A percentile compares a stretch with the other conserved stretches of the same genome.
Evolutionary conservation across 2,113 vertebrate species (phyloP).

Genomic region (Potamarius usumacintae): DNA sequence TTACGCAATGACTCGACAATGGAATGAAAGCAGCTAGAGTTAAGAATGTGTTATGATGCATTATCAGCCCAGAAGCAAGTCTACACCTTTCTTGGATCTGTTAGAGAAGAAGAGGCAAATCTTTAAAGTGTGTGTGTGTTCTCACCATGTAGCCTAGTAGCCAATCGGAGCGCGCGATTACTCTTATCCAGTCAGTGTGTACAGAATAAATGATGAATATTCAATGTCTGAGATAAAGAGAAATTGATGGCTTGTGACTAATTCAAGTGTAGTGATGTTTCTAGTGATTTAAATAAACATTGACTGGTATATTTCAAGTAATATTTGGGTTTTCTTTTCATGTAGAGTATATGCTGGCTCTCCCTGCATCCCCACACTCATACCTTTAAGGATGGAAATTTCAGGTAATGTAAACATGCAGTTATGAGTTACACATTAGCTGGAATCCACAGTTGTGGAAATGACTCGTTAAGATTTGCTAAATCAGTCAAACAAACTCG

Average conservation of each 20-base stretch:
- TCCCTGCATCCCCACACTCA: slow-evolving; percentile 27
- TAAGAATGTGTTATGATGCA: too few relatives aligned
- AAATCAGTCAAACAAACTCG: neutral
- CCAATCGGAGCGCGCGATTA: too few relatives aligned
- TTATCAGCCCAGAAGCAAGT: too few relatives aligned
- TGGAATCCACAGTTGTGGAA: neutral
- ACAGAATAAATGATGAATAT: neutral
- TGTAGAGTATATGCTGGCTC: slow-evolving; percentile 62
- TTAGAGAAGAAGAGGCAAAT: too few relatives aligned
- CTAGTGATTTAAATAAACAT: neutral
- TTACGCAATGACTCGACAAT: too few relatives aligned
- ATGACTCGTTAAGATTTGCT: neutral
- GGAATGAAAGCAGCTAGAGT: too few relatives aligned
- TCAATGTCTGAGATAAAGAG: neutral
- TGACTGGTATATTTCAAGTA: slow-evolving; percentile 8
- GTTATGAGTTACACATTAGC: neutral
- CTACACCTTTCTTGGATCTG: too few relatives aligned
- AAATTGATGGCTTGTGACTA: neutral
- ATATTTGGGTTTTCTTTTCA: slow-evolving; percentile 37
- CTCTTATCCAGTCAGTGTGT: too few relatives aligned
- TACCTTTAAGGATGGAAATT: slow-evolving; percentile 29
- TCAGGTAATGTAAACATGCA: slow-evolving; percentile 61
- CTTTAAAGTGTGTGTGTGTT: too few relatives aligned
- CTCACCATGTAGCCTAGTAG: too few relatives aligned
- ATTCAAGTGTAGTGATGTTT: neutral